Evolutionary conservation across 2,888 invertebrate genomes (phyloP), one percentile per base, ranked within the genome.

Genomic region (Cataglyphis livida): DNA sequence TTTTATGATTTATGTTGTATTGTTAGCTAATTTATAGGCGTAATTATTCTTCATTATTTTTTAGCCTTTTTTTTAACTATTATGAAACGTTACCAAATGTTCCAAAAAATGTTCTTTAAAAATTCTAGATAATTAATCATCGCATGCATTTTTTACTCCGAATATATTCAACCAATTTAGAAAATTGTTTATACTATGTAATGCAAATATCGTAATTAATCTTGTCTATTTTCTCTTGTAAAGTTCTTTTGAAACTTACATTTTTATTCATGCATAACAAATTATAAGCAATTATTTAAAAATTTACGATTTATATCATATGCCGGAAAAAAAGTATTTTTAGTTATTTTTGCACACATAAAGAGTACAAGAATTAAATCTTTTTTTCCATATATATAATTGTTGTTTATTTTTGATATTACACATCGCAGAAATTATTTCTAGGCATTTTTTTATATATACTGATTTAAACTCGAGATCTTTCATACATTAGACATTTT

Each of bases 351-450:
- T 18, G 18, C n/a, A 48, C n/a, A 44, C 15, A 44, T 18, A 5
- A 15, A 44, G 3, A 68, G 3, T 48, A 10, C 1, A 70, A 51
- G 4, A 51, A 28, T 68, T 4, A n/a, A 4, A 5, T n/a, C 7
- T 0, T 0, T 5, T 9, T 48, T 7, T 48, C 18, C 7, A 65
- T 21, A 21, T 21, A 21, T 21, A 21, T 25, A 10, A 28, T 25
- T 66, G 9, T 3, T 51, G n/a, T 68, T 28, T 18, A n/a, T 70
- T 51, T 21, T 51, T 51, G 32, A 68, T 66, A 51, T 15, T 48
- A 3, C 7, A n/a, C n/a, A 1, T 68, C n/a, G 44, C 10, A 66
- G 15, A 65, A 38, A 65, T 48, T 7, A n/a, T 68, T 68, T 32
- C 32, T 48, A 15, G 7, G 15, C 3, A n/a, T 68, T 18, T 4